Percentiles rank a stretch among this genome's conserved stretches.
Conservation (phyloP, 2,113 vertebrate genomes). For the Rhynchopsitta pachyrhyncha region DNA sequence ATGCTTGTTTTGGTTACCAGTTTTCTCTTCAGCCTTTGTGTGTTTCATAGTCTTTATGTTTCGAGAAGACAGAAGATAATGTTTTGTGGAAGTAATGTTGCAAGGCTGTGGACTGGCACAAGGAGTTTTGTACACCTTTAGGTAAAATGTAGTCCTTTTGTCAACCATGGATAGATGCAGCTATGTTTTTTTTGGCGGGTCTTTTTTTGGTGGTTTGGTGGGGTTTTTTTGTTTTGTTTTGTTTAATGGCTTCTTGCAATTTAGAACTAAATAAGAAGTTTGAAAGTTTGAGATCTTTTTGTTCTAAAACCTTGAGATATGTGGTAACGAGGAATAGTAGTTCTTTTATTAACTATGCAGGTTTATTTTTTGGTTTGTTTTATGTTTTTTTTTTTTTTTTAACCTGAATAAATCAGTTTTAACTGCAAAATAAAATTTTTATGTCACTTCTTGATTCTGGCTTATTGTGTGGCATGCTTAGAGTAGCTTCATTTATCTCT, state of each 20-base stretch:
- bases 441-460: not conserved
- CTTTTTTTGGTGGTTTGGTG: not conserved
- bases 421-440: not conserved
- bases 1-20: constrained; percentile 52
- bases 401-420: not conserved
- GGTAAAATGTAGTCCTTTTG: not conserved
- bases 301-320: not conserved
- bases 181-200: too few relatives aligned
- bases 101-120: not conserved
- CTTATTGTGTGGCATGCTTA: not conserved
- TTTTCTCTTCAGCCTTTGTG: constrained; percentile 52
- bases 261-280: not conserved
- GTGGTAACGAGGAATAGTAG: not conserved
- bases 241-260: not conserved
- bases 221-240: not conserved
- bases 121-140: not conserved
- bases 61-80: constrained; percentile 32
- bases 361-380: not conserved
- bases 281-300: not conserved
- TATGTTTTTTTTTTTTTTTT: not conserved
- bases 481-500: not conserved
- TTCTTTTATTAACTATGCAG: not conserved
- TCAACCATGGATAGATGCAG: not conserved
- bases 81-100: constrained; percentile 7
- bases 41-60: constrained; percentile 43